Percentiles rank a stretch among this genome's conserved stretches.
phyloP scores from a whole-genome alignment of 2,888 invertebrate species.

The Drosophila longiperda region DNA sequence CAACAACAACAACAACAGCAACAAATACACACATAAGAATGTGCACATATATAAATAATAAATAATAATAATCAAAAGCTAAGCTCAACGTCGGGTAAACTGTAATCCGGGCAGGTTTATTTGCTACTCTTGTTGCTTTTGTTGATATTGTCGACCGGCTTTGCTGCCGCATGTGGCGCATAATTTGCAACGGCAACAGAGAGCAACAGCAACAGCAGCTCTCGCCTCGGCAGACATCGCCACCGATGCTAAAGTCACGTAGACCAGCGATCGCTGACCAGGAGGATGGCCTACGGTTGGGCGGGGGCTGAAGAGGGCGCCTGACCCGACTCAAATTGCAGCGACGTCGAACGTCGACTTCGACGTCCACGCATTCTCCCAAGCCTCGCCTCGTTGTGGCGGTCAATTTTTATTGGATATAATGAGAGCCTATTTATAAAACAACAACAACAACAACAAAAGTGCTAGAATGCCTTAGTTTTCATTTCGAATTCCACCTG shows the following conservation, averaged over 20 bases:
- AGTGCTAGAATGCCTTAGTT: background rate
- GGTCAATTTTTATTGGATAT: background rate
- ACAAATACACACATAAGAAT: slow-evolving; percentile 22
- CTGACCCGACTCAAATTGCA: slow-evolving; percentile 13
- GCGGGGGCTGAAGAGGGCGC: too few relatives aligned
- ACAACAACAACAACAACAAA: background rate
- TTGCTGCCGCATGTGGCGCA: slow-evolving; percentile 53
- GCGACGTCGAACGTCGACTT: background rate
- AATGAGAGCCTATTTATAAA: background rate
- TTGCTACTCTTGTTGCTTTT: slow-evolving; percentile 14
- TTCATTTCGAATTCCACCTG: background rate
- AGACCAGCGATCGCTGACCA: slow-evolving; percentile 70
- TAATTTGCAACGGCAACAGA: slow-evolving; percentile 59
- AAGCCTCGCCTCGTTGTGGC: background rate
- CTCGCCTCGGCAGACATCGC: slow-evolving; percentile 78
- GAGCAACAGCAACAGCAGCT: background rate
- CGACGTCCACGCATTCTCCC: background rate
- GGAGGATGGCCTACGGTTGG: background rate
- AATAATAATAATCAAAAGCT: slow-evolving; percentile 71
- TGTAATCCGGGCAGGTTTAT: slow-evolving; percentile 67
- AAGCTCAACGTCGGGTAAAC: slow-evolving; percentile 55
- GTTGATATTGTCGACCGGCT: slow-evolving; percentile 34
- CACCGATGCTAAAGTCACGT: slow-evolving; percentile 82
- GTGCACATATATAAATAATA: slow-evolving; percentile 49
- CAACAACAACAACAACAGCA: slow-evolving; percentile 5